Evolutionary conservation across 2,797 vertebrate species (phyloP).

Genomic region (Gadopsis marmoratus): DNA sequence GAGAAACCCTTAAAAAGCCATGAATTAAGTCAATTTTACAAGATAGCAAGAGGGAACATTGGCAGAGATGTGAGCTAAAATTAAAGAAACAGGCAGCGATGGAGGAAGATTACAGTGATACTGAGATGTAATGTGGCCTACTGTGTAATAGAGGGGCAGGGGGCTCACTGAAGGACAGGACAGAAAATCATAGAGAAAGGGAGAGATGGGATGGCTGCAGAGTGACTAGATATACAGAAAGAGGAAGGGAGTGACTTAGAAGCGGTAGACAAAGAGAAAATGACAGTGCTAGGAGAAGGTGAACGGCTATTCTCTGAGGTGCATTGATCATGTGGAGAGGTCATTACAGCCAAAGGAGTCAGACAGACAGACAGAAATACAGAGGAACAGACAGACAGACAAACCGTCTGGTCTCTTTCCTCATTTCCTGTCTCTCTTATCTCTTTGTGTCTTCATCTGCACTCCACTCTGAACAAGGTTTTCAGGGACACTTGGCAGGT

Average conservation of each 20-base stretch:
- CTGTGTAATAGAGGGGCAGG: constrained; percentile 29
- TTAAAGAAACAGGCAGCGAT: constrained; percentile 32
- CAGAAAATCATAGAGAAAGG: constrained; percentile 27
- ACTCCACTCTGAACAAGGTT: constrained; percentile 67
- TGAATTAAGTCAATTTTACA: not conserved
- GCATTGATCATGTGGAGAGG: constrained; percentile 63
- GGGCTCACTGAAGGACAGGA: constrained; percentile 23
- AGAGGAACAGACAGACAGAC: constrained; percentile 43
- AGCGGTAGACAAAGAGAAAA: constrained; percentile 47
- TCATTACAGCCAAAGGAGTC: constrained; percentile 57
- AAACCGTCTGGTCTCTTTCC: constrained; percentile 38
- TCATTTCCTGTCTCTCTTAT: constrained; percentile 57
- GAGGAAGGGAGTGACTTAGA: constrained; percentile 39
- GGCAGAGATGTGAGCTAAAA: constrained; percentile 18
- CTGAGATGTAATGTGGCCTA: constrained; percentile 35
- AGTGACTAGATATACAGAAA: constrained; percentile 26
- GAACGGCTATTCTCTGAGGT: constrained; percentile 48
- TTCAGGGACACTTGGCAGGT: constrained; percentile 72
- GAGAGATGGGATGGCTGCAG: constrained; percentile 21
- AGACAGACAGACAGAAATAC: constrained; percentile 37
- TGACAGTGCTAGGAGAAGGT: constrained; percentile 46
- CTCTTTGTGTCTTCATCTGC: constrained; percentile 67
- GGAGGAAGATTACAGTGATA: constrained; percentile 35
- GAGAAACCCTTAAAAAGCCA: constrained; percentile 6
- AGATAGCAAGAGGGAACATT: not conserved